Evolutionary conservation across 2,888 invertebrate genomes (phyloP).

Genomic region (Liopterus haemorrhoidalis): DNA sequence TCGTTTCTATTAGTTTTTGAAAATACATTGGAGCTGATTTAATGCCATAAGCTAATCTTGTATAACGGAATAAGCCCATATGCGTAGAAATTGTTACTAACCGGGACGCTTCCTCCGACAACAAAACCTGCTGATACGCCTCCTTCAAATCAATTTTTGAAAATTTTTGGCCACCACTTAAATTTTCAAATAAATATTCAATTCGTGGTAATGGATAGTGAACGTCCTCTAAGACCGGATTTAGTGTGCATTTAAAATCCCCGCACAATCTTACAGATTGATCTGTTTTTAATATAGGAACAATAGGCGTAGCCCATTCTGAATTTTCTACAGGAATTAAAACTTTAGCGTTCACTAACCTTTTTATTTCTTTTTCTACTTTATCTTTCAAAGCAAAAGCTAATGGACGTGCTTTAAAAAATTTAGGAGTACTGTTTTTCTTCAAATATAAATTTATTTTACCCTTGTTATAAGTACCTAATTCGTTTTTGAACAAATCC

Average conservation of each 20-base stretch:
- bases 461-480: constrained; percentile 6
- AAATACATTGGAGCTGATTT: constrained; percentile 35
- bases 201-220: constrained; percentile 25
- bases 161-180: constrained; percentile 30
- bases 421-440: constrained; percentile 9
- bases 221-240: constrained; percentile 16
- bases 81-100: constrained; percentile 33
- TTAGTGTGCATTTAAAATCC: constrained; percentile 27
- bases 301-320: constrained; percentile 33
- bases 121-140: constrained; percentile 32
- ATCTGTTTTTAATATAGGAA: constrained; percentile 31
- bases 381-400: constrained; percentile 29
- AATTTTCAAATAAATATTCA: constrained; percentile 19
- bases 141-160: constrained; percentile 34
- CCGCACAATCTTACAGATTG: constrained; percentile 33
- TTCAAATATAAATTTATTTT: constrained; percentile 7
- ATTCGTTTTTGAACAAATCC: constrained; percentile 3
- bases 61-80: constrained; percentile 32
- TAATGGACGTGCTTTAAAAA: constrained; percentile 26
- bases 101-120: constrained; percentile 29
- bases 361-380: constrained; percentile 29
- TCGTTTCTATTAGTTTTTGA: constrained; percentile 35
- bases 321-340: constrained; percentile 27
- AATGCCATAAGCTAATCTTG: constrained; percentile 35
- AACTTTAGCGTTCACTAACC: constrained; percentile 24